Percentiles rank a stretch among this genome's conserved stretches.
These are phyloP conservation scores for Neoitamus cyanurus DNA, from an alignment of 2,888 invertebrate genomes.

Conservation along the genomic window DNA sequence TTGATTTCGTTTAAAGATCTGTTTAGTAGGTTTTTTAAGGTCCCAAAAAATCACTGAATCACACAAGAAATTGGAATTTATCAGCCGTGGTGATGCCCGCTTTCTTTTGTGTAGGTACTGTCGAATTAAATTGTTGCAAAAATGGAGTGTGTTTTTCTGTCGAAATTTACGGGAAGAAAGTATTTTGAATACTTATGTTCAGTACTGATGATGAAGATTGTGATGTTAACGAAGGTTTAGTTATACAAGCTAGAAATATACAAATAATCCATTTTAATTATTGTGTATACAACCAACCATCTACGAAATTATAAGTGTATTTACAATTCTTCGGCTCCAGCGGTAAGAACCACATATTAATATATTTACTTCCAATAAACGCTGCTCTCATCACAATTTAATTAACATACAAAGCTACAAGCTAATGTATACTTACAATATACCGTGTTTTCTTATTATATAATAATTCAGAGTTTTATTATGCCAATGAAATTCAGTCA, in stretches of 20 bases:
- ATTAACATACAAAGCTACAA: background rate
- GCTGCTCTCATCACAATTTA: too few relatives aligned
- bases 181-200: constrained; percentile 40
- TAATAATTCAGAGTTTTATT: too few relatives aligned
- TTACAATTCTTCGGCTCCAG: background rate
- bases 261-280: constrained; percentile 31
- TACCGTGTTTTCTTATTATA: too few relatives aligned
- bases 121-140: constrained; percentile 39
- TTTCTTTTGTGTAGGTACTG: constrained; percentile 14
- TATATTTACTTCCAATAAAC: background rate
- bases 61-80: constrained; percentile 22
- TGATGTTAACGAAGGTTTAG: constrained; percentile 68
- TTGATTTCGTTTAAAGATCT: constrained; percentile 40
- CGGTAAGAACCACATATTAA: background rate
- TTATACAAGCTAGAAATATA: constrained; percentile 65
- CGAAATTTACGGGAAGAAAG: constrained; percentile 60
- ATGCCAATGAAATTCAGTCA: too few relatives aligned
- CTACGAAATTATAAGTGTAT: background rate
- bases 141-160: constrained; percentile 60
- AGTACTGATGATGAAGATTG: constrained; percentile 53
- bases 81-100: background rate
- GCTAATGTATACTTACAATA: background rate
- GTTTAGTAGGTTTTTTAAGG: constrained; percentile 35
- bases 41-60: constrained; percentile 47
- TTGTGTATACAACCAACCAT: background rate